Evolutionary conservation across 2,113 vertebrate genomes (phyloP), one percentile per base, ranked within the genome.

Genomic region (Chloroceryle aenea): DNA sequence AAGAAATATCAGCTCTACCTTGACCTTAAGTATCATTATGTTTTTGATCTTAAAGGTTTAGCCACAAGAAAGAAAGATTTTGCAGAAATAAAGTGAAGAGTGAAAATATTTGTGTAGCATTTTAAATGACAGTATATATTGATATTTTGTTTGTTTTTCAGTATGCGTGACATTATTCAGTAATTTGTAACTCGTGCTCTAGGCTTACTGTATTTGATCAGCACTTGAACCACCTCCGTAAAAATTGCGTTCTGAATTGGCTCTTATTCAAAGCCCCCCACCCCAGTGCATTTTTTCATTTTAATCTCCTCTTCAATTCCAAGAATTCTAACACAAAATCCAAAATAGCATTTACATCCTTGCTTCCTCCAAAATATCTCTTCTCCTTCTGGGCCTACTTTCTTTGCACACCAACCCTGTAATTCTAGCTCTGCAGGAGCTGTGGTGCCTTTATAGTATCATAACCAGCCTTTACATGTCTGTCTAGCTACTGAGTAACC

Each of bases 361-460:
- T 87, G 14, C 64, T 89, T 78, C 64, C 72, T 69, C 67, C 56
- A 75, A 86, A 95, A 91, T 75, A 67, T 47, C 18, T 84, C 34
- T 64, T 59, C 18, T 86, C 30, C 74, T 87, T 93, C 56, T 95
- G 66, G 53, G 13, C 45, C 89, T 85, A 6, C 58, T 94, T 93
- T 94, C 71, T 94, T 85, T 91, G 67, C 71, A 21, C 42, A 29
- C 14, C 73, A 61, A 79, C 78, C 87, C 89, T 93, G 58, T 96
- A 97, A 96, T 97, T 97, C 74, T 17, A 62, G 25, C 53, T 95
- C 74, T 85, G 25, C 77, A 66, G 71, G 71, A 87, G 56, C 50
- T 15, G 62, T 50, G 50, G 50, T 92, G 52, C 34, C 93, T 93
- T 94, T 95, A 67, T 73, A 68, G 74, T 52, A 58, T 66, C 56